Evolutionary conservation across 2,797 vertebrate species (phyloP).

Genomic region (Betta splendens): DNA sequence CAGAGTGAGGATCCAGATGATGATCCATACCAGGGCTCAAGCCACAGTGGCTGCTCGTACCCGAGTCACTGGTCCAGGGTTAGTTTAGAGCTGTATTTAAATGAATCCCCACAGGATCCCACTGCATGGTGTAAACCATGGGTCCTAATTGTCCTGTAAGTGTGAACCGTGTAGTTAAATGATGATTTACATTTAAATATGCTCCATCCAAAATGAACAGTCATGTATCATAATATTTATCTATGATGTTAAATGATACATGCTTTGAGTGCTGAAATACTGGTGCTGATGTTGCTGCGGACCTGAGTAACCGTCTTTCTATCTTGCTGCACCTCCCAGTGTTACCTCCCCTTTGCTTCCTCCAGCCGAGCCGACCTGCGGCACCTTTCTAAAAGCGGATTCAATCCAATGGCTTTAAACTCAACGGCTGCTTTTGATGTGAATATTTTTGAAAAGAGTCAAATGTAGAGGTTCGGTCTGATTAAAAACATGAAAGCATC

Average conservation of each 20-base stretch:
- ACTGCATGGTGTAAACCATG: slow-evolving; percentile 60
- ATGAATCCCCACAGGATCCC: slow-evolving; percentile 26
- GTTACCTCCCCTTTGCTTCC: background rate
- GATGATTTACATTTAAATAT: too few species aligned
- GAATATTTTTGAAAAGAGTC: slow-evolving; percentile 16
- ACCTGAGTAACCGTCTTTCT: slow-evolving; percentile 10
- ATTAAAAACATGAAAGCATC: slow-evolving; percentile 19
- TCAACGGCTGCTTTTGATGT: background rate
- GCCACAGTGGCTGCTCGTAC: slow-evolving; percentile 80
- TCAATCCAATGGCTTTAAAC: background rate
- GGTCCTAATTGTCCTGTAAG: too few species aligned
- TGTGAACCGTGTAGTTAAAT: too few species aligned
- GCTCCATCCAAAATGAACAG: too few species aligned
- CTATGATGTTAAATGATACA: too few species aligned
- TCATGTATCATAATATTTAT: too few species aligned
- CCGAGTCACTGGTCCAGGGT: rapidly evolving
- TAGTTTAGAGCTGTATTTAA: slow-evolving; percentile 26
- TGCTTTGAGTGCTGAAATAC: slow-evolving; percentile 42
- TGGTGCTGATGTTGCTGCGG: slow-evolving; percentile 49
- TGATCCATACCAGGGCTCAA: background rate
- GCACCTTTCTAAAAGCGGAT: background rate
- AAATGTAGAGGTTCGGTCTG: slow-evolving; percentile 9
- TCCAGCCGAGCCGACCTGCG: background rate
- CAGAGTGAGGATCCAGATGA: background rate
- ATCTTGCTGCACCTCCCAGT: background rate